Evolutionary conservation across 2,113 vertebrate species (phyloP).

Genomic region (Catharus fuscescens): DNA sequence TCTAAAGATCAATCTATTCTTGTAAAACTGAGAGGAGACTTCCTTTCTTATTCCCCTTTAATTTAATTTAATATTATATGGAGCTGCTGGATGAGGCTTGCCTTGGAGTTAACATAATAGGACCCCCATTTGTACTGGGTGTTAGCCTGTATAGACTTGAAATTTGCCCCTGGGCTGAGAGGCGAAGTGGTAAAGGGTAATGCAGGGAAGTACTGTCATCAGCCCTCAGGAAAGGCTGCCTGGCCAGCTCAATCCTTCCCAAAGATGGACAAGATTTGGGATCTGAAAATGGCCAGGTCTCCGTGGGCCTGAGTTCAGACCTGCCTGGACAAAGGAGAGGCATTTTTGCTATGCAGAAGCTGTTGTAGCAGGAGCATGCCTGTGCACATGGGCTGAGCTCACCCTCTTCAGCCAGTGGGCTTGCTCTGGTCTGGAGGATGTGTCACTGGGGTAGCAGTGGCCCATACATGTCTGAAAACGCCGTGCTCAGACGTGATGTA

Average conservation of each 20-base stretch:
- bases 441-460: not conserved
- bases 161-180: not conserved
- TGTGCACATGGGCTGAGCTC: not conserved
- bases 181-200: not conserved
- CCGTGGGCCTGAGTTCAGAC: not conserved
- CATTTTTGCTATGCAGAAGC: not conserved
- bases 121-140: not conserved
- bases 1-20: not conserved
- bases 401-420: not conserved
- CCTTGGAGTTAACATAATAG: not conserved
- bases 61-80: not conserved
- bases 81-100: not conserved
- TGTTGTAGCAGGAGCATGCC: not conserved
- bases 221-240: not conserved
- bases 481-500: not conserved
- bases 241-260: not conserved
- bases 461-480: accelerated
- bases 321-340: not conserved
- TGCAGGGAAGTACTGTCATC: not conserved
- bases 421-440: not conserved
- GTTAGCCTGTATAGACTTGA: not conserved
- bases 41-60: not conserved
- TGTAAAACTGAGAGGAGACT: not conserved
- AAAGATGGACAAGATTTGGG: not conserved
- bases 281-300: not conserved